Base-by-base conservation (phyloP, 2,888 invertebrate species). In the Lithosia quadra region DNA sequence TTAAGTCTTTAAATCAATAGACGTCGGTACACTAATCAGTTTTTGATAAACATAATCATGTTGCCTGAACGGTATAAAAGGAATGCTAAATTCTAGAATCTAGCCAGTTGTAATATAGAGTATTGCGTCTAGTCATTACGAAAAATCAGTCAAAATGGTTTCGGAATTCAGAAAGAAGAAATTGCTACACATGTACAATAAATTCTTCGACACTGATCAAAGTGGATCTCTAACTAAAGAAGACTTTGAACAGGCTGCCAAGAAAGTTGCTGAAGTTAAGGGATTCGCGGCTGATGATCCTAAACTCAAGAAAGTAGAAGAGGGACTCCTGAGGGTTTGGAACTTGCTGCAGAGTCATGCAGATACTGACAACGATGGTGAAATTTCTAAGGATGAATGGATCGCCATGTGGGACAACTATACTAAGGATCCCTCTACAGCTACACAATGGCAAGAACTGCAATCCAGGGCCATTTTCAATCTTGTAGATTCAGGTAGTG, bases 91-190 rank as follows among this genome's bases (percentile, higher is more conserved):
- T 43, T 9, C 22, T 7, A 18, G 55, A 36, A 63, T 33, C 36
- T 1, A 24, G 22, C 55, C 22, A 63, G 34, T 63, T 55, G 63
- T 10, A 36, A 34, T 15, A 36, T 11, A 55, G 11, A 63, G 56
- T 22, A 28, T 56, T 28, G 15, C 34, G 22, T 36, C 15, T 49
- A 49, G 49, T 49, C n/a, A 49, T n/a, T 18, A 49, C 49, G 18
- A n/a, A n/a, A 36, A 15, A 22, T 55, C 53, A 68, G 64, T 15
- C 96, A 93, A 90, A 87, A 94, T 94, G 93, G 97, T 98, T 91
- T 97, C 98, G 77, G 98, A 98, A 82, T 98, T 98, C 93, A 97
- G 98, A 89, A 97, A 97, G 95, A 97, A 98, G 96, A 98, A 98
- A 92, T 96, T 98, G 53, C 96, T 97, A 79, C 97, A 97, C 92